These are phyloP conservation scores for Istiophorus platypterus DNA, from an alignment of 2,113 vertebrate species.

Conservation along the genomic window DNA sequence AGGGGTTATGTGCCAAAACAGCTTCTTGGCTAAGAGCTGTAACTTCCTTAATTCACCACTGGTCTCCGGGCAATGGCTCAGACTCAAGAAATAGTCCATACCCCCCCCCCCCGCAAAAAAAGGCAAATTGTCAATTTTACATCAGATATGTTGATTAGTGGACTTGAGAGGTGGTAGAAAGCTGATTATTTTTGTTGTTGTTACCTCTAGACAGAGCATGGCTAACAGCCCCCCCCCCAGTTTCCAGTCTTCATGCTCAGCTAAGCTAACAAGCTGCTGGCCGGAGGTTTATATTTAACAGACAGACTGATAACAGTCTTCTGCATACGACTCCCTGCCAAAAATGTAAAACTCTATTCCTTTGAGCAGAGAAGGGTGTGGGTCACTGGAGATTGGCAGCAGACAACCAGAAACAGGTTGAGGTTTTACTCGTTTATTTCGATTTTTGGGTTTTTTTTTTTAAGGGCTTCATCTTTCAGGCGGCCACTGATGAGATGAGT, in stretches of 20 bases:
- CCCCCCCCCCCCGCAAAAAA: background rate
- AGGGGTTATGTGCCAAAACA: background rate
- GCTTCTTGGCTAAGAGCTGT: background rate
- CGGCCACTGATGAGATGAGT: conserved; percentile 78
- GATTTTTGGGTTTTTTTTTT: conserved; percentile 66
- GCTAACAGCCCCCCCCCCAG: too few species aligned
- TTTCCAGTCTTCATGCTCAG: conserved; percentile 1
- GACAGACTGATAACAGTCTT: background rate
- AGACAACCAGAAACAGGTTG: conserved; percentile 45
- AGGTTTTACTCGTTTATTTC: conserved; percentile 71
- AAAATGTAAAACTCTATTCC: background rate
- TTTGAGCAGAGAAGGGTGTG: conserved; percentile 31
- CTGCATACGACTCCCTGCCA: too few species aligned
- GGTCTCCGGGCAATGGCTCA: background rate
- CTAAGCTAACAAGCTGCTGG: background rate
- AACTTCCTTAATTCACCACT: background rate
- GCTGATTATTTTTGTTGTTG: too few species aligned
- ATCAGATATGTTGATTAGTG: background rate
- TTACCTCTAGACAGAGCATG: background rate
- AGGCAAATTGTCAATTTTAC: background rate
- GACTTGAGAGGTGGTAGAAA: background rate
- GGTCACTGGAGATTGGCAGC: conserved; percentile 73
- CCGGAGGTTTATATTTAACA: background rate
- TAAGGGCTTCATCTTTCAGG: conserved; percentile 88
- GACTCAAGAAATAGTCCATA: background rate